Percentiles rank a stretch among this genome's conserved stretches.
Conservation (phyloP, 1,140 invertebrate species). For the Branchinecta lindahli region DNA sequence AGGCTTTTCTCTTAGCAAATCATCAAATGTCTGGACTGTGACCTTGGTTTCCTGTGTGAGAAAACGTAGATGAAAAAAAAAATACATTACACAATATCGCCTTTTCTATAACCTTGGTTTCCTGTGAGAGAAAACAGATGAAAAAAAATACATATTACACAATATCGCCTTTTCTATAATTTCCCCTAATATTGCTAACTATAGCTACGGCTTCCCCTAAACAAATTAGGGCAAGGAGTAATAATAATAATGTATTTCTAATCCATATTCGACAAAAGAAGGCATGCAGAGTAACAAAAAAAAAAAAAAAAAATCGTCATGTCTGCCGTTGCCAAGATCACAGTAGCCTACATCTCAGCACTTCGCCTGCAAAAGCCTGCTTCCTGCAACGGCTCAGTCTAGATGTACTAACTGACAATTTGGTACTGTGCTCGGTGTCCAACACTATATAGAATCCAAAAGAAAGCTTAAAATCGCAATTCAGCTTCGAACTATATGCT, state of each 20-base stretch:
- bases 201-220: neutral
- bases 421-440: too few species aligned
- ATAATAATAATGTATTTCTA: neutral
- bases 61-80: constrained; percentile 20
- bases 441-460: too few species aligned
- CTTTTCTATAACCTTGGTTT: constrained; percentile 26
- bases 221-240: neutral
- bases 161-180: neutral
- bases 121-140: constrained; percentile 29
- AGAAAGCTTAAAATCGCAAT: too few species aligned
- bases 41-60: constrained; percentile 41
- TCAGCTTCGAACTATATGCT: too few species aligned
- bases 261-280: neutral
- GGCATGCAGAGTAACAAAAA: too few species aligned
- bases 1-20: constrained; percentile 66
- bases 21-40: constrained; percentile 61
- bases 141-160: constrained; percentile 10
- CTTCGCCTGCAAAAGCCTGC: too few species aligned
- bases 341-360: too few species aligned
- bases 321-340: too few species aligned
- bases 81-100: neutral
- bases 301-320: too few species aligned
- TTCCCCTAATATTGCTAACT: neutral
- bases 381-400: too few species aligned
- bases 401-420: too few species aligned